Base-by-base conservation (phyloP, 2,797 vertebrate species). In the Decapterus maruadsi region DNA sequence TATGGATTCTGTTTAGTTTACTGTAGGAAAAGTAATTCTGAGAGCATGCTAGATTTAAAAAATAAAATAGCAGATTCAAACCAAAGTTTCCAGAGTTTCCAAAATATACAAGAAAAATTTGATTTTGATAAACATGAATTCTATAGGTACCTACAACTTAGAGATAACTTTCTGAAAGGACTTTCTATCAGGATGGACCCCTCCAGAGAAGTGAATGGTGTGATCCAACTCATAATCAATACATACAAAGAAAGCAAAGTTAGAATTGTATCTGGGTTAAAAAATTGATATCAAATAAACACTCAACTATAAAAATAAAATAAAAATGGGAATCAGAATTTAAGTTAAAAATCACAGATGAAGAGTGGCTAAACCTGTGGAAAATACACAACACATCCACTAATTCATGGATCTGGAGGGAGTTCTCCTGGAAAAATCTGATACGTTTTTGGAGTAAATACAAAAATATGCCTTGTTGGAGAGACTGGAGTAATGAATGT, bases 91-190 rank as follows among this genome's bases (percentile, higher is more conserved):
- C n/a, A 53, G 46, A 20, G 34, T 54, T 60, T 60, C 9, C 36
- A 43, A 12, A 45, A 75, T 8, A 19, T 60, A 10, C 26, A 9
- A 16, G 51, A 31, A 0, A 63, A 55, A 50, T 57, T 31, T 29
- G 26, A 46, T 14, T 14, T 76, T 42, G 40, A 2, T 6, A 48
- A 48, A 3, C 51, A 51, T 14, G 5, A 63, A 20, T 69, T 70
- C 8, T 77, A 20, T 8, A 57, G 66, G 12, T 69, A 62, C 11
- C 10, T 63, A n/a, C 74, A 76, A 45, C 3, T 56, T n/a, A 69
- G 43, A 8, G 34, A 64, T 13, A 55, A 68, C 3, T 29, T 38
- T 9, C 14, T 1, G 20, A 76, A 62, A 2, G 9, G 62, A n/a
- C n/a, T n/a, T n/a, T n/a, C n/a, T n/a, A 62, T 68, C 3, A 62